Evolutionary conservation across 2,888 invertebrate species (phyloP).

Genomic region (Temnothorax unifasciatus): DNA sequence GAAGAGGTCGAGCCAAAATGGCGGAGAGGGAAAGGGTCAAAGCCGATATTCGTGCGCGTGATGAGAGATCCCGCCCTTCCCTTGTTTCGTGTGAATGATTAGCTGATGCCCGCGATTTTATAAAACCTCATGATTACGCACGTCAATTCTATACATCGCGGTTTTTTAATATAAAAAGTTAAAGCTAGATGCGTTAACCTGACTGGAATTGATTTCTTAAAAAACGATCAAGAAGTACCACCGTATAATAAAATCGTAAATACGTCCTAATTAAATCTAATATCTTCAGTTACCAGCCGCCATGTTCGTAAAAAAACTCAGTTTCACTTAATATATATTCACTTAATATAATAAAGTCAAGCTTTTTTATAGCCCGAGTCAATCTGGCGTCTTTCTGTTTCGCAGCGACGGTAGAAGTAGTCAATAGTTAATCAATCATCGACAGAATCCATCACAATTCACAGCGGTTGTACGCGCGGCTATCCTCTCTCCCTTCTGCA

Average conservation of each 20-base stretch:
- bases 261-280: not conserved
- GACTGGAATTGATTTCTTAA: not conserved
- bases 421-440: conserved; percentile 53
- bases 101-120: not conserved
- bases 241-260: not conserved
- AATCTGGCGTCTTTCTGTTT: conserved; percentile 19
- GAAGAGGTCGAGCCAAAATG: conserved; percentile 56
- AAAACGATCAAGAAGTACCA: not conserved
- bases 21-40: conserved; percentile 55
- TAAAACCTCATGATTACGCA: not conserved
- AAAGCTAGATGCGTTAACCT: not conserved
- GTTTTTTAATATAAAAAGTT: not conserved
- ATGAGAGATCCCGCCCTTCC: conserved; percentile 25
- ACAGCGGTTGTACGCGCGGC: conserved; percentile 32
- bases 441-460: conserved; percentile 41
- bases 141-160: not conserved
- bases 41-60: conserved; percentile 22
- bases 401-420: not conserved
- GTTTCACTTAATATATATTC: not conserved
- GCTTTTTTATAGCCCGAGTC: not conserved
- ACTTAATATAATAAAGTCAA: conserved; percentile 8
- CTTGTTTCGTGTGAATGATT: conserved; percentile 9
- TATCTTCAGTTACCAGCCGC: not conserved
- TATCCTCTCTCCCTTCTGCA: conserved; percentile 30
- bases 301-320: conserved; percentile 8